phyloP scores from a whole-genome alignment of 2,113 vertebrate species.

The Eonycteris spelaea region DNA sequence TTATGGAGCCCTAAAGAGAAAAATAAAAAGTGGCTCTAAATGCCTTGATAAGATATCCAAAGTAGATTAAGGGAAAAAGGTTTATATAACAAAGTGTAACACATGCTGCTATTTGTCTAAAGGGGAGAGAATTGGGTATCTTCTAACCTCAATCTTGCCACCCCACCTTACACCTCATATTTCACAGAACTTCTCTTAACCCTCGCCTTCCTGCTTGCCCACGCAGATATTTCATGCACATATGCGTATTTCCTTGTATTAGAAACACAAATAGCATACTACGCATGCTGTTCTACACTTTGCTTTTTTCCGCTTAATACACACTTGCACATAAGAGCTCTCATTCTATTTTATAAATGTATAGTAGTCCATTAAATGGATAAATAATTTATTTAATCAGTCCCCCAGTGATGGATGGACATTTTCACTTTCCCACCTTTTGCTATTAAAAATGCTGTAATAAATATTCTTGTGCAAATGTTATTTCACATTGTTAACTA shows the following conservation, averaged over 20 bases:
- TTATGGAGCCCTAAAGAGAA: background rate
- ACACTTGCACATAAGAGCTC: background rate
- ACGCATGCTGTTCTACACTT: background rate
- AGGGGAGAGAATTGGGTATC: background rate
- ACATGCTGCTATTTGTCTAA: background rate
- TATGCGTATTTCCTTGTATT: background rate
- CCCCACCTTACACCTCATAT: background rate
- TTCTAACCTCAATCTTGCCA: background rate
- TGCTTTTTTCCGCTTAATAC: background rate
- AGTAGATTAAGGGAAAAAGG: background rate
- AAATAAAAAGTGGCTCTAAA: background rate
- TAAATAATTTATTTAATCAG: constrained; percentile 42
- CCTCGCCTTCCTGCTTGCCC: background rate
- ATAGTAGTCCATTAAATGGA: background rate
- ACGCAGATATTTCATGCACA: background rate
- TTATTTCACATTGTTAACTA: constrained; percentile 23
- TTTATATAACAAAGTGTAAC: too few relatives aligned
- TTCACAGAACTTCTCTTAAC: background rate
- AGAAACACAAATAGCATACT: background rate
- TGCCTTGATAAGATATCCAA: background rate
- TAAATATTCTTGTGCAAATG: background rate
- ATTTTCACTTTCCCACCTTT: background rate
- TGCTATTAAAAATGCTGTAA: constrained; percentile 25
- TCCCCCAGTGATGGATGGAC: background rate
- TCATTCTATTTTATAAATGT: background rate